Base-by-base conservation (phyloP, 2,797 vertebrate species). In the Pristis pectinata region DNA sequence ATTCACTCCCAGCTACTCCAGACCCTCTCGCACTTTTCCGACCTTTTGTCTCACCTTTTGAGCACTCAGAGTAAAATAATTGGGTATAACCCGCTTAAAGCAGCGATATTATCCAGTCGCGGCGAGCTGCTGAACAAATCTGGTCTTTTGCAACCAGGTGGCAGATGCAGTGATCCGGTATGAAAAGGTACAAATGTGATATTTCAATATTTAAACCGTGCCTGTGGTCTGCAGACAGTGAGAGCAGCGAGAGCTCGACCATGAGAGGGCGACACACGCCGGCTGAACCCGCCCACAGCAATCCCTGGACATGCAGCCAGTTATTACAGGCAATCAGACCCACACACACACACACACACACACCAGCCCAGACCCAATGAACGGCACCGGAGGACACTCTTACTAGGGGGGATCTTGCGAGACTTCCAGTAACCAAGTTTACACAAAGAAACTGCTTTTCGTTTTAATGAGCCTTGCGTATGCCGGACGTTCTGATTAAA, bases 251-350 rank as follows among this genome's bases (percentile, higher is more conserved):
- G n/a, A 22, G 27, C 87, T 15, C 87, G 53, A 6, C 70, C 70
- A 94, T 53, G 41, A 74, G 92, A 44, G 92, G 92, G 92, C 92
- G 70, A 41, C 70, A 94, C 13, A 94, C 27, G 44, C 92, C 91
- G 13, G 89, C 64, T n/a, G 44, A 93, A 93, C 11, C 59, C 87
- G 27, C 10, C 22, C 11, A 11, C 70, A 53, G 30, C 67, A n/a
- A n/a, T n/a, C 30, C 41, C 92, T 7, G 30, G 11, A 19, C 41
- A 11, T 34, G 24, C 30, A 27, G 2, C 92, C 27, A 53, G 41
- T 30, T 74, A 93, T 49, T 30, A 93, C 93, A 93, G 92, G 67
- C 92, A 49, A 41, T 67, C 89, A 27, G 0, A 53, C 13, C 3
- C 92, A 49, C 30, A 59, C 0, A 34, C 30, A 89, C 49, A 30